phyloP scores from a whole-genome alignment of 2,113 vertebrate genomes.

The Microtus richardsoni region DNA sequence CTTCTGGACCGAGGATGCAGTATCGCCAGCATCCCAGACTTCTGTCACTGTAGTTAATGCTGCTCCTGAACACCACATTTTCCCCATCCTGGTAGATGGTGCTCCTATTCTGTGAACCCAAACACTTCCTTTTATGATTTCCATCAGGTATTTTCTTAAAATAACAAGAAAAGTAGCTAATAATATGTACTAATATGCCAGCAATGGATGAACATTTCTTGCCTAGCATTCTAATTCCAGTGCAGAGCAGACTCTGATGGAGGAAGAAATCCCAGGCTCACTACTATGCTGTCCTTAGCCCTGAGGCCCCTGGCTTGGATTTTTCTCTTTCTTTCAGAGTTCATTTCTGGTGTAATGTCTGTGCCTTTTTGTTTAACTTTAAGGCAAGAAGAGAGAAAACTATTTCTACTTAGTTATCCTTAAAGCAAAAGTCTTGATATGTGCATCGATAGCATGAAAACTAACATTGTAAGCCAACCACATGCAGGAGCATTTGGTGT shows the following conservation, averaged over 20 bases:
- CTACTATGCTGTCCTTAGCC: no score
- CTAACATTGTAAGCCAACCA: background rate
- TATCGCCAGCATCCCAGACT: background rate
- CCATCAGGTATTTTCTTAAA: background rate
- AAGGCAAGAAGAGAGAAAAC: background rate
- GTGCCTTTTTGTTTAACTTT: background rate
- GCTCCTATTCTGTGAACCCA: background rate
- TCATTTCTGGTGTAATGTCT: no score
- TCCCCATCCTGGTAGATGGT: background rate
- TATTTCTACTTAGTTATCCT: background rate
- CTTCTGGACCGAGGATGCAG: background rate
- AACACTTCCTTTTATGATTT: background rate
- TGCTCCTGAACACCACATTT: background rate
- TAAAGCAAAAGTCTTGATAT: background rate
- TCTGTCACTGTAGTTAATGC: background rate
- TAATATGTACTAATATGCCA: background rate
- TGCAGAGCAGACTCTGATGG: no score
- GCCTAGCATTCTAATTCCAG: background rate
- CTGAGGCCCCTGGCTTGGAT: rapidly evolving
- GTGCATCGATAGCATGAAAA: background rate
- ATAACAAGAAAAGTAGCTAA: background rate
- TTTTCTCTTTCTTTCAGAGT: background rate
- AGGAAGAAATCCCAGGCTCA: background rate
- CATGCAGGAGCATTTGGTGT: background rate
- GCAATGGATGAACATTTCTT: background rate